Conservation (phyloP, 2,888 invertebrate species). For the Acronicta leporina region DNA sequence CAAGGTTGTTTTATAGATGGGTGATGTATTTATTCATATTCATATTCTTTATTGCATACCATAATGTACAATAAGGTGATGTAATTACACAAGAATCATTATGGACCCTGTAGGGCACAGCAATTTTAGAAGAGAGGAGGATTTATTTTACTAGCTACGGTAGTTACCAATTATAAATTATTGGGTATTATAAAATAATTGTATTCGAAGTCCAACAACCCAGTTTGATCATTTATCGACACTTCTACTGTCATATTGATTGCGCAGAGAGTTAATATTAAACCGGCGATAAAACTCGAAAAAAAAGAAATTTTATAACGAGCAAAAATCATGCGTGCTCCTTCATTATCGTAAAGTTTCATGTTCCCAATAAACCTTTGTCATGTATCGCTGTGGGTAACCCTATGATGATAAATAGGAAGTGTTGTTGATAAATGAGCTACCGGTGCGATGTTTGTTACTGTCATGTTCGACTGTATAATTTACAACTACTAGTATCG, state of each 20-base stretch:
- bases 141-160: too few species aligned
- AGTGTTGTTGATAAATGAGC: constrained; percentile 22
- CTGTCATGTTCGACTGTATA: constrained; percentile 16
- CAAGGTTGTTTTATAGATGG: too few species aligned
- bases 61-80: too few species aligned
- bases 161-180: too few species aligned
- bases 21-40: too few species aligned
- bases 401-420: constrained; percentile 19
- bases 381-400: constrained; percentile 4
- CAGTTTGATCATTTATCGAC: too few species aligned
- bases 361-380: constrained; percentile 18
- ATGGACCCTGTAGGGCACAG: too few species aligned
- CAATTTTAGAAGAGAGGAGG: too few species aligned
- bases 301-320: neutral
- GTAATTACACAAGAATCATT: too few species aligned
- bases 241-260: neutral
- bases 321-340: neutral
- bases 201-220: too few species aligned
- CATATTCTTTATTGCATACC: too few species aligned
- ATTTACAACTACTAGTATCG: constrained; percentile 1
- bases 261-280: neutral
- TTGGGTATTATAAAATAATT: too few species aligned
- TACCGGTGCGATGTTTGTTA: neutral
- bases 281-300: neutral
- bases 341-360: neutral